Percentiles rank a stretch among this genome's conserved stretches.
Evolutionary conservation across 2,888 invertebrate genomes (phyloP).

Genomic region (Lucinisca nassula): DNA sequence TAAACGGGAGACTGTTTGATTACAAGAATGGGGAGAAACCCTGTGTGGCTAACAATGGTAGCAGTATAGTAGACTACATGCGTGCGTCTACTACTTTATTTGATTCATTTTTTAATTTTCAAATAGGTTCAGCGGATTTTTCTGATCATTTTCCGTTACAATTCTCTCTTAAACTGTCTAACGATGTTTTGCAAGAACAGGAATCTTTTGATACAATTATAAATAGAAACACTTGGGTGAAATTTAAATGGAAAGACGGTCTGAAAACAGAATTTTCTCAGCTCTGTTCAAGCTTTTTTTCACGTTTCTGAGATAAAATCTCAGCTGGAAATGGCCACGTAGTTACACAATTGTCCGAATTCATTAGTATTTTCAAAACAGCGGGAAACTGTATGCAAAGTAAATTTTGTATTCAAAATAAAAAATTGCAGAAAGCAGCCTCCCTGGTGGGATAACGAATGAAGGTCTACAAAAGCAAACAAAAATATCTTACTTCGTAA

Average conservation of each 20-base stretch:
- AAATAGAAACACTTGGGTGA: background rate
- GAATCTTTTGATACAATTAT: background rate
- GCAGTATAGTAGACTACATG: slow-evolving; percentile 44
- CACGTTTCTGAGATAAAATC: background rate
- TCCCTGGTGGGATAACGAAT: slow-evolving; percentile 19
- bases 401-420: background rate
- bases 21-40: slow-evolving; percentile 25
- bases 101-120: slow-evolving; percentile 12
- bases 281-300: background rate
- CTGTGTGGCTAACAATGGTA: slow-evolving; percentile 32
- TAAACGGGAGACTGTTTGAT: slow-evolving; percentile 31
- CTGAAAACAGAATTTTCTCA: background rate
- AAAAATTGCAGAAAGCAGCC: background rate
- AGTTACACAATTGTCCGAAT: background rate
- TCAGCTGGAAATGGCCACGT: background rate
- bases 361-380: background rate
- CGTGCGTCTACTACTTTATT: slow-evolving; percentile 29
- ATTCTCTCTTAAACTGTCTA: background rate
- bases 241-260: slow-evolving; percentile 3
- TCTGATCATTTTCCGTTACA: slow-evolving; percentile 32
- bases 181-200: background rate
- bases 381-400: background rate
- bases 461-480: background rate
- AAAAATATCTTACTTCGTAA: background rate
- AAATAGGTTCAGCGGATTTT: background rate